Percentiles rank a stretch among this genome's conserved stretches.
These are phyloP conservation scores for Lota lota DNA, from an alignment of 2,113 vertebrate species.

Conservation along the genomic window DNA sequence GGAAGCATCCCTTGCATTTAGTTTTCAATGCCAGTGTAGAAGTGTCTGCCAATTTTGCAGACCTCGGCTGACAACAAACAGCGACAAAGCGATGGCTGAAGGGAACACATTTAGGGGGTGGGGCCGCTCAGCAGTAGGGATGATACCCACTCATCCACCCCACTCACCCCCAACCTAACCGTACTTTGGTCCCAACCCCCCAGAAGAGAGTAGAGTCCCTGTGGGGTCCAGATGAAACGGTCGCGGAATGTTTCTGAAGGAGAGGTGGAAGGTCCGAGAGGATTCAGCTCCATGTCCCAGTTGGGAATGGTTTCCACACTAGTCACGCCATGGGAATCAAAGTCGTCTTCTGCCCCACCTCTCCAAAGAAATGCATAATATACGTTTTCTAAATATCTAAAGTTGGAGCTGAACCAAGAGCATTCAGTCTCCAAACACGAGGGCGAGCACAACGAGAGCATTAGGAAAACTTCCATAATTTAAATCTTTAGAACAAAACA, in stretches of 20 bases:
- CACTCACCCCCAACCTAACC: not conserved
- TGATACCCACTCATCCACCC: not conserved
- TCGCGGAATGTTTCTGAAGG: slow-evolving; percentile 12
- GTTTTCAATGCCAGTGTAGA: too few relatives aligned
- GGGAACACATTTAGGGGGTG: too few relatives aligned
- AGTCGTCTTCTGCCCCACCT: not conserved
- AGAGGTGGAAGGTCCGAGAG: not conserved
- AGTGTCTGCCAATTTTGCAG: too few relatives aligned
- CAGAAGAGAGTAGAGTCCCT: not conserved
- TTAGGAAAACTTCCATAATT: slow-evolving; percentile 33
- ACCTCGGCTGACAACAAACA: too few relatives aligned
- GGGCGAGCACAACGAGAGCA: slow-evolving; percentile 42
- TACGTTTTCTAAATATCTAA: not conserved
- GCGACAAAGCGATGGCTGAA: not conserved
- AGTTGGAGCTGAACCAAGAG: slow-evolving; percentile 30
- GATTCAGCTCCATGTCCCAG: not conserved
- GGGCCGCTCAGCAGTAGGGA: slow-evolving; percentile 11
- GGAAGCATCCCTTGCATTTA: too few relatives aligned
- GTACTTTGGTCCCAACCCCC: too few relatives aligned
- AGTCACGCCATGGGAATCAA: too few relatives aligned
- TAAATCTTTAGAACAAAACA: slow-evolving; percentile 11
- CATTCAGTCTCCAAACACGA: slow-evolving; percentile 47
- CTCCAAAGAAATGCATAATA: not conserved
- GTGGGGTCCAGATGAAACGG: slow-evolving; percentile 28
- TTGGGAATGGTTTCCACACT: too few relatives aligned